Evolutionary conservation across 2,797 vertebrate genomes (phyloP).

Genomic region (Acipenser transmontanus): DNA sequence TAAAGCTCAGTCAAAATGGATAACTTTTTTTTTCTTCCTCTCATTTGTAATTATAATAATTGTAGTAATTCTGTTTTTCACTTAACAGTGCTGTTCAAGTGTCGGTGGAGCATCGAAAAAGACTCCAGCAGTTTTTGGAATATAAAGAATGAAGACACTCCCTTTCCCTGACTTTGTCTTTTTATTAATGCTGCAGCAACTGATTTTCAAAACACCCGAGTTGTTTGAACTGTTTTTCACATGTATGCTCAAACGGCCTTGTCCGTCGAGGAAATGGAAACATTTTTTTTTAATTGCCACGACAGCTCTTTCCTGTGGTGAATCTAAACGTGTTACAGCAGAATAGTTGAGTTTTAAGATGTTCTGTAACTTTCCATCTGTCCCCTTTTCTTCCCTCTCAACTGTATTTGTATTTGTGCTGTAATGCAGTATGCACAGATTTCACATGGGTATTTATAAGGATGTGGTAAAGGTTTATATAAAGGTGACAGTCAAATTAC

Average conservation of each 20-base stretch:
- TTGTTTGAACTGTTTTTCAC: not conserved
- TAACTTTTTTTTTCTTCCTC: not conserved
- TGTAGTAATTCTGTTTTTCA: slow-evolving; percentile 36
- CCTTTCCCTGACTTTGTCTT: not conserved
- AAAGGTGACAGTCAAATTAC: too few species aligned
- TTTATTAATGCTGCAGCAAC: not conserved
- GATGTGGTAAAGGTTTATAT: too few species aligned
- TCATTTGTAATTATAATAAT: not conserved
- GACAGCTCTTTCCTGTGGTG: not conserved
- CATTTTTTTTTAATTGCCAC: not conserved
- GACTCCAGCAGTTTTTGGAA: slow-evolving; percentile 90
- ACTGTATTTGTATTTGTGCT: too few species aligned
- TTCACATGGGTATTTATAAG: too few species aligned
- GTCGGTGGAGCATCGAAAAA: slow-evolving; percentile 86
- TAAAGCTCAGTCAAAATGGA: too few species aligned
- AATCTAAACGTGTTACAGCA: too few species aligned
- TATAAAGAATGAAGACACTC: slow-evolving; percentile 80
- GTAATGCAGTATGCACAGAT: too few species aligned
- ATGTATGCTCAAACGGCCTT: not conserved
- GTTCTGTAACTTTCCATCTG: too few species aligned
- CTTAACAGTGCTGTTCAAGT: slow-evolving; percentile 78
- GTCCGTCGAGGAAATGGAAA: not conserved
- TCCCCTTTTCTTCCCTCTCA: too few species aligned
- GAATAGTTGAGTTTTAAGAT: too few species aligned
- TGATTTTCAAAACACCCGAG: not conserved